Evolutionary conservation across 2,888 invertebrate genomes (phyloP).

Genomic region (Leucoma salicis): DNA sequence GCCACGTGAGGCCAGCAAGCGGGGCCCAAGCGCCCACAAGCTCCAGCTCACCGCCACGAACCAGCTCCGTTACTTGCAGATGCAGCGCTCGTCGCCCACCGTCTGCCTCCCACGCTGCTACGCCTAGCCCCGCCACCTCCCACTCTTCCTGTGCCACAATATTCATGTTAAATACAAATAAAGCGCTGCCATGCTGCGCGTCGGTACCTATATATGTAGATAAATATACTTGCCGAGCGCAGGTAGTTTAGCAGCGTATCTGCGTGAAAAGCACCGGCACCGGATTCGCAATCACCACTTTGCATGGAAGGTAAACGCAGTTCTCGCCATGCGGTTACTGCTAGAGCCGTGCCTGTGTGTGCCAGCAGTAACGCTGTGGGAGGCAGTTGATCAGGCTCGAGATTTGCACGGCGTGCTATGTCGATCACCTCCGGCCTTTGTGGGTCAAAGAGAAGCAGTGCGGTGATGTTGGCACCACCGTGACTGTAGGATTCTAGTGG

Average conservation of each 20-base stretch:
- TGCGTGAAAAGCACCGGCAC: conserved; percentile 61
- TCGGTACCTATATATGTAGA: not conserved
- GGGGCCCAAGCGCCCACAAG: conserved; percentile 53
- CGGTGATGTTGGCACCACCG: conserved; percentile 69
- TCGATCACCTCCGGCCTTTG: conserved; percentile 36
- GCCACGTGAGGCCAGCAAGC: conserved; percentile 49
- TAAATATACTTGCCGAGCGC: conserved; percentile 47
- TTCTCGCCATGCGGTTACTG: conserved; percentile 33
- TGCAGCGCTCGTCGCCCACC: conserved; percentile 47
- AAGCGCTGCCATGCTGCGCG: not conserved
- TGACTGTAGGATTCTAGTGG: conserved; percentile 56
- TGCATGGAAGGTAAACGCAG: conserved; percentile 38
- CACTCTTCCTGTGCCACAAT: conserved; percentile 46
- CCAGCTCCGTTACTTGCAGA: conserved; percentile 58
- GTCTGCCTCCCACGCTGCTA: conserved; percentile 47
- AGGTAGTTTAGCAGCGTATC: conserved; percentile 69
- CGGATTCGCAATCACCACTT: conserved; percentile 45
- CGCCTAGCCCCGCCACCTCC: conserved; percentile 30
- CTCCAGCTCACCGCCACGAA: conserved; percentile 52
- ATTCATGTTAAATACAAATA: conserved; percentile 1
- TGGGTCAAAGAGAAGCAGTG: conserved; percentile 59
- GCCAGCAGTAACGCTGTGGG: conserved; percentile 50
- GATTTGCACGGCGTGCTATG: conserved; percentile 30
- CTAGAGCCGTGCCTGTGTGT: conserved; percentile 44
- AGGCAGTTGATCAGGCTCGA: conserved; percentile 19